Base-by-base conservation (phyloP, 2,888 invertebrate genomes). In the Athalia cordata region DNA sequence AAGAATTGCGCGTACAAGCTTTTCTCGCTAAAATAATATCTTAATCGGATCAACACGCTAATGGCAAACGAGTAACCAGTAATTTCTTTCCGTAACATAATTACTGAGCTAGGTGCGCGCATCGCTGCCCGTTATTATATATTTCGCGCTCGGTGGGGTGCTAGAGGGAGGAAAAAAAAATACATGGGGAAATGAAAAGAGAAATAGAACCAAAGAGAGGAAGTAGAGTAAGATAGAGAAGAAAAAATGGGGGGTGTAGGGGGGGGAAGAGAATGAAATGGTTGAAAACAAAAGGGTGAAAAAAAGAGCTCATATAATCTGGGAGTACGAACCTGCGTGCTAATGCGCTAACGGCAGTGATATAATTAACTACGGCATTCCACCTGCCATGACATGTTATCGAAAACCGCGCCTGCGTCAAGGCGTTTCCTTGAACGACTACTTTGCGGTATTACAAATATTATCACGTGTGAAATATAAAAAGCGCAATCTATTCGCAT, bases 41-140 rank as follows among this genome's bases (percentile, higher is more conserved):
- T 79, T 85, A 85, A 87, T 87, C 85, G 84, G 82, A 85, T 85
- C 83, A 86, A 86, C 55, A 81, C 81, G 3, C 81, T 81, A 79
- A 81, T 82, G 83, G 83, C 82, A 80, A 80, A 72, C 79, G 83
- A 83, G 84, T 83, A 86, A 86, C 83, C 83, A 83, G 82, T 86
- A 85, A 86, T 86, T 86, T 87, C 83, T 82, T 81, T 81, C 83
- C 82, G 81, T 84, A 85, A 85, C 82, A 85, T 85, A 85, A 85
- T 87, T 87, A 86, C 85, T 84, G 83, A 80, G 55, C 55, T 55
- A 29, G 29, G 29, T 29, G 29, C 29, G 29, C 29, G 29, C 29
- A 29, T 29, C 29, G 29, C 59, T 13, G 5, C 64, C 11, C 64
- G 5, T 3, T 59, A 59, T 5, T 11, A n/a, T 6, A 64, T 45